A percentile compares a stretch with the other conserved stretches of the same genome.
phyloP scores from a whole-genome alignment of 2,797 vertebrate genomes.

The Eulemur rubriventer region DNA sequence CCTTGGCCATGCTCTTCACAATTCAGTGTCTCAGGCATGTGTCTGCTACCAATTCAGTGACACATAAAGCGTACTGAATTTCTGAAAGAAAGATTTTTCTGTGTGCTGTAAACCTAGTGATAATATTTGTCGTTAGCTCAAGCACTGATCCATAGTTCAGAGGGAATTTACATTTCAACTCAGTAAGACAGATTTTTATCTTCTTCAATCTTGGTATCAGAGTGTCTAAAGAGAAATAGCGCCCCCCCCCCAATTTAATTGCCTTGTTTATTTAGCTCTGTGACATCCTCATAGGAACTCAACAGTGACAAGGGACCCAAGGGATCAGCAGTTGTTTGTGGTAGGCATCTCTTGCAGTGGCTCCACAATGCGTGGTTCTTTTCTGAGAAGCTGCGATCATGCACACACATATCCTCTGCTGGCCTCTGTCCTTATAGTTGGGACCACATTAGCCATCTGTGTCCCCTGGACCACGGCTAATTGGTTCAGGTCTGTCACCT shows the following conservation, averaged over 20 bases:
- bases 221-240: slow-evolving; percentile 36
- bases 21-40: neutral
- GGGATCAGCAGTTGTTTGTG: neutral
- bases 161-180: slow-evolving; percentile 64
- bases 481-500: neutral
- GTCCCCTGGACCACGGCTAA: neutral
- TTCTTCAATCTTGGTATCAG: slow-evolving; percentile 54
- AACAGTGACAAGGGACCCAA: neutral
- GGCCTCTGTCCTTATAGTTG: neutral
- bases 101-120: slow-evolving; percentile 43
- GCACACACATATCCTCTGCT: neutral
- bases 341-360: neutral
- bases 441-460: neutral
- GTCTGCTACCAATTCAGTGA: slow-evolving; percentile 34
- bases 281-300: slow-evolving; percentile 30
- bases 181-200: slow-evolving; percentile 47
- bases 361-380: neutral
- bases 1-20: neutral
- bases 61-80: slow-evolving; percentile 18
- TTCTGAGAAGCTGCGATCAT: neutral
- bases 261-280: neutral
- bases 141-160: slow-evolving; percentile 40
- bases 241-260: neutral
- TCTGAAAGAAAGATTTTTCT: slow-evolving; percentile 41
- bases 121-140: slow-evolving; percentile 67